Evolutionary conservation across 2,888 invertebrate genomes (phyloP).

Genomic region (Papilio elwesi): DNA sequence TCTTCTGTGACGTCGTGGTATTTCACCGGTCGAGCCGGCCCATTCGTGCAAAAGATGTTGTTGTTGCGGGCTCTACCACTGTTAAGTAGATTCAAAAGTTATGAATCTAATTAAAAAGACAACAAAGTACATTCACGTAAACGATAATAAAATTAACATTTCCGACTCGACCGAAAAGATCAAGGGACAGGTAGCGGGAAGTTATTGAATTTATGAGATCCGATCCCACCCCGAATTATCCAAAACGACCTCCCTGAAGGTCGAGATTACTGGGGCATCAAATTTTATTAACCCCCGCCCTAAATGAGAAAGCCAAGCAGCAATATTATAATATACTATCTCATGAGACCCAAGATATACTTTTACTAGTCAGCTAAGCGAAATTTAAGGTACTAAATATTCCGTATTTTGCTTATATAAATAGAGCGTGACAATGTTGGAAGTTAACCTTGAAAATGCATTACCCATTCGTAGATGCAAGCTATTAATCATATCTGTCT

Average conservation of each 20-base stretch:
- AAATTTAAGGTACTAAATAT: constrained; percentile 5
- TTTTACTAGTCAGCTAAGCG: background rate
- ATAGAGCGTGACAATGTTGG: too few relatives aligned
- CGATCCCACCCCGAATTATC: constrained; percentile 32
- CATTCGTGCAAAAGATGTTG: too few relatives aligned
- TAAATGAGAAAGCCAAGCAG: background rate
- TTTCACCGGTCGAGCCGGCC: too few relatives aligned
- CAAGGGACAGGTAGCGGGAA: constrained; percentile 32
- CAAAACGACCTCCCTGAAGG: constrained; percentile 30
- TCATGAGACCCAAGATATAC: background rate
- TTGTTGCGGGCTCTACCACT: too few relatives aligned
- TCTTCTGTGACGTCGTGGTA: too few relatives aligned
- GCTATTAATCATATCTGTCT: too few relatives aligned
- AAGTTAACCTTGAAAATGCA: too few relatives aligned
- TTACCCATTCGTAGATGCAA: too few relatives aligned
- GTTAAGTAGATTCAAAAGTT: background rate
- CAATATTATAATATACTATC: constrained; percentile 18
- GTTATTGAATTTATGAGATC: constrained; percentile 40
- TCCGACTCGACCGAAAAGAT: constrained; percentile 27
- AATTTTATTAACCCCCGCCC: constrained; percentile 29
- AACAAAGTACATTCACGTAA: background rate
- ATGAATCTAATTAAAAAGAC: background rate
- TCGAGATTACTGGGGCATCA: constrained; percentile 27
- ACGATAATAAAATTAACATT: constrained; percentile 35
- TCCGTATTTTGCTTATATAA: background rate